phyloP scores from a whole-genome alignment of 2,888 invertebrate genomes.

The Subacronicta megacephala region DNA sequence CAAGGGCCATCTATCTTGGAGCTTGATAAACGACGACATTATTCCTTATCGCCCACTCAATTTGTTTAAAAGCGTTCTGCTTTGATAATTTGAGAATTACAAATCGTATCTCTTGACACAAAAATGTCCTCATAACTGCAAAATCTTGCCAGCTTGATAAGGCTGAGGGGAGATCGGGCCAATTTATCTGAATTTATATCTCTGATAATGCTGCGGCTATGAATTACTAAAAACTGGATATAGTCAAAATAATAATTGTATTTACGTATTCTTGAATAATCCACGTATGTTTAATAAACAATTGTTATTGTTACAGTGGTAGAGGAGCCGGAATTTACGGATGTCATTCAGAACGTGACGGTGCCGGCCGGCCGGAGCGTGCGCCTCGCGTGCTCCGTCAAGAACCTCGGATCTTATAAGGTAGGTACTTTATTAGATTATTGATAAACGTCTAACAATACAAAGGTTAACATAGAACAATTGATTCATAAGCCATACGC shows the following conservation, averaged over 20 bases:
- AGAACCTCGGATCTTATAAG: slow-evolving; percentile 97
- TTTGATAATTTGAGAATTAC: slow-evolving; percentile 90
- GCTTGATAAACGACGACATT: slow-evolving; percentile 90
- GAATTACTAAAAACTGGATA: slow-evolving; percentile 26
- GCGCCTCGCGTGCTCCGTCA: slow-evolving; percentile 96
- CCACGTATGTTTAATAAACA: slow-evolving; percentile 8
- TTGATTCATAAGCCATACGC: slow-evolving; percentile 16
- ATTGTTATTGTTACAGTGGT: slow-evolving; percentile 91
- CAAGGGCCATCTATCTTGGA: slow-evolving; percentile 87
- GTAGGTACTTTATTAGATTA: slow-evolving; percentile 83
- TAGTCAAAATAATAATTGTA: background rate
- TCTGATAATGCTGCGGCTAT: slow-evolving; percentile 55
- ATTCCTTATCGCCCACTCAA: slow-evolving; percentile 90
- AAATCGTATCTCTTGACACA: slow-evolving; percentile 87
- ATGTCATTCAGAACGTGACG: slow-evolving; percentile 96
- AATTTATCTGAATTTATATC: slow-evolving; percentile 77
- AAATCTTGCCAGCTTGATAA: slow-evolving; percentile 77
- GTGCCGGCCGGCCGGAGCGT: slow-evolving; percentile 97
- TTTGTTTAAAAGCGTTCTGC: slow-evolving; percentile 90
- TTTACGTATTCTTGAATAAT: slow-evolving; percentile 1
- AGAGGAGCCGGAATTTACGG: slow-evolving; percentile 97
- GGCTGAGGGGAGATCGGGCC: slow-evolving; percentile 66
- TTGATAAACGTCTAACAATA: slow-evolving; percentile 7
- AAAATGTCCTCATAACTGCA: slow-evolving; percentile 85
- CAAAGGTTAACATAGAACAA: slow-evolving; percentile 17